Evolutionary conservation across 2,888 invertebrate genomes (phyloP).

Genomic region (Eupithecia exiguata): DNA sequence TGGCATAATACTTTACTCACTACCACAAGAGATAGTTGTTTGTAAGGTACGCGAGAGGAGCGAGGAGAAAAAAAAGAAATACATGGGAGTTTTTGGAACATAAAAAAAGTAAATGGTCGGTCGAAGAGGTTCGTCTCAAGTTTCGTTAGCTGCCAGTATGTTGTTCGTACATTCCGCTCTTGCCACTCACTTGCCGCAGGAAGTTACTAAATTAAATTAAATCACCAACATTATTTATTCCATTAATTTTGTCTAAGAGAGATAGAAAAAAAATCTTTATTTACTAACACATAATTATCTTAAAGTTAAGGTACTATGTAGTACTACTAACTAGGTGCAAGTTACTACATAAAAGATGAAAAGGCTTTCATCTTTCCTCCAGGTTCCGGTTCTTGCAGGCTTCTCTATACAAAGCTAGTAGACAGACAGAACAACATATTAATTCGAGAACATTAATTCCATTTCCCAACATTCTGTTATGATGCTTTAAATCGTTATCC

Average conservation of each 20-base stretch:
- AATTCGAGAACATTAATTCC: neutral
- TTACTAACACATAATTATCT: no score
- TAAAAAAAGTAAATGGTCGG: neutral
- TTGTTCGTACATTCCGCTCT: neutral
- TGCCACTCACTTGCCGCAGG: neutral
- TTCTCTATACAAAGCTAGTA: no score
- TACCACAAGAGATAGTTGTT: neutral
- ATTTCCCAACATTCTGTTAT: neutral
- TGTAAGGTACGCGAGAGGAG: neutral
- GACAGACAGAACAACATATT: neutral
- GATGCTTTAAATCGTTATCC: neutral
- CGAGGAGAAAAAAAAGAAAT: neutral
- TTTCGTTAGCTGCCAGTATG: neutral
- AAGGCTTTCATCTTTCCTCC: no score
- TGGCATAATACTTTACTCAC: neutral
- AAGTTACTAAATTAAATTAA: neutral
- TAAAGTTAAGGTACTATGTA: no score
- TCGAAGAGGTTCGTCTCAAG: neutral
- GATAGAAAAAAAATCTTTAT: no score
- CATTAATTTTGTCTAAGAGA: neutral
- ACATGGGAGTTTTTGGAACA: neutral
- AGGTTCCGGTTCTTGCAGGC: no score
- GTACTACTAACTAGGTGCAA: no score
- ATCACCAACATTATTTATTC: neutral
- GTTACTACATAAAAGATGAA: no score